Evolutionary conservation across 2,113 vertebrate species (phyloP).

Genomic region (Egretta garzetta): DNA sequence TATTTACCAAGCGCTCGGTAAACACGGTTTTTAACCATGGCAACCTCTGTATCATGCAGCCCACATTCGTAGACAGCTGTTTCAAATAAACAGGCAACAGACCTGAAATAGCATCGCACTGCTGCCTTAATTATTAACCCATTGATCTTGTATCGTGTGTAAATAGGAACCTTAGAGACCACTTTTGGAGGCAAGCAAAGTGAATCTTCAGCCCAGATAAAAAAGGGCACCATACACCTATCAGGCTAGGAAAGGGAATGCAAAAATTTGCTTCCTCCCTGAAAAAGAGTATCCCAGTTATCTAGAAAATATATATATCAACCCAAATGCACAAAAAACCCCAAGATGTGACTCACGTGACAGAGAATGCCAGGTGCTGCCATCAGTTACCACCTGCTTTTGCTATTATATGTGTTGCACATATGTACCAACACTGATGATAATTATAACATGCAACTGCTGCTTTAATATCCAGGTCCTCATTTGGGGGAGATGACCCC

Average conservation of each 20-base stretch:
- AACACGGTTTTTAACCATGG: neutral
- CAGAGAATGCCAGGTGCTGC: neutral
- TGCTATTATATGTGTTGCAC: neutral
- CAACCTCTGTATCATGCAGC: neutral
- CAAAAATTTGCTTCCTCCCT: neutral
- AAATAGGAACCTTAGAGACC: neutral
- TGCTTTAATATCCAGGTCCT: neutral
- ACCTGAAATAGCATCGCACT: neutral
- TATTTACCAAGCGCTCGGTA: neutral
- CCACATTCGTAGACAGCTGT: neutral
- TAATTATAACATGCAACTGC: neutral
- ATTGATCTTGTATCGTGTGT: neutral
- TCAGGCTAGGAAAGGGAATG: neutral
- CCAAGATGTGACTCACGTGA: neutral
- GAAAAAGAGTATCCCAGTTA: neutral
- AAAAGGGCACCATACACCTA: neutral
- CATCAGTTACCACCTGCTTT: neutral
- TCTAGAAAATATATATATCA: neutral
- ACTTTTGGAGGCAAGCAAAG: neutral
- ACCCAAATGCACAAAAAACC: neutral
- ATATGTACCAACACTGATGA: neutral
- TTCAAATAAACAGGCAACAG: slow-evolving; percentile 2
- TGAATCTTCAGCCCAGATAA: neutral
- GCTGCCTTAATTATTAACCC: neutral
- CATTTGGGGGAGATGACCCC: neutral